These are phyloP conservation scores for Hycleus cichorii DNA, from an alignment of 1,140 invertebrate genomes.

Conservation along the genomic window DNA sequence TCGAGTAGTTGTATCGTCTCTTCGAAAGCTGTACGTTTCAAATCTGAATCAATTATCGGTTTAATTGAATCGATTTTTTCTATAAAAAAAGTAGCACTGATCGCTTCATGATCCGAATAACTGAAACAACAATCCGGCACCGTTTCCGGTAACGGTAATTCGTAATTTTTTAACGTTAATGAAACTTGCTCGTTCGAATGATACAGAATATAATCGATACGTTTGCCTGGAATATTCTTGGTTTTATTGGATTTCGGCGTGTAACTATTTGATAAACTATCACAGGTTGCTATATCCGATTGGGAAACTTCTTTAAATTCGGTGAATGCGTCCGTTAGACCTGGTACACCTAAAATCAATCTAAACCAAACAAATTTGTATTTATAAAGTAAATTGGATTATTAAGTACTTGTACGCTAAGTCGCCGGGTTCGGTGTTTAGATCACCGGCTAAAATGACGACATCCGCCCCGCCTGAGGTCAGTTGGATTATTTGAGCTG, in stretches of 20 bases:
- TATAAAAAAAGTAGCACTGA: slow-evolving; percentile 49
- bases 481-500: slow-evolving; percentile 84
- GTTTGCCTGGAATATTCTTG: slow-evolving; percentile 64
- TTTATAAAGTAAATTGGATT: neutral
- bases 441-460: slow-evolving; percentile 82
- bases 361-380: slow-evolving; percentile 33
- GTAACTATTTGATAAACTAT: slow-evolving; percentile 77
- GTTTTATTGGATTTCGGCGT: slow-evolving; percentile 48
- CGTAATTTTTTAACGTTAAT: slow-evolving; percentile 55
- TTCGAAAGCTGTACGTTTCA: slow-evolving; percentile 44
- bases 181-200: slow-evolving; percentile 47
- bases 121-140: slow-evolving; percentile 66
- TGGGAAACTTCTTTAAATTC: slow-evolving; percentile 20
- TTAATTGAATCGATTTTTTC: slow-evolving; percentile 19
- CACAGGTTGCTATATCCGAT: slow-evolving; percentile 58
- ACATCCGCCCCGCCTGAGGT: slow-evolving; percentile 73
- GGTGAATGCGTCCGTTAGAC: slow-evolving; percentile 35
- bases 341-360: slow-evolving; percentile 48
- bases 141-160: slow-evolving; percentile 62
- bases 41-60: slow-evolving; percentile 11
- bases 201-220: slow-evolving; percentile 88
- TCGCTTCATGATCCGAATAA: slow-evolving; percentile 89
- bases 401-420: slow-evolving; percentile 62
- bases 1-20: slow-evolving; percentile 56
- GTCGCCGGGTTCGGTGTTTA: slow-evolving; percentile 84